These are phyloP conservation scores for Colaptes auratus DNA, from an alignment of 2,113 vertebrate genomes.

Conservation along the genomic window DNA sequence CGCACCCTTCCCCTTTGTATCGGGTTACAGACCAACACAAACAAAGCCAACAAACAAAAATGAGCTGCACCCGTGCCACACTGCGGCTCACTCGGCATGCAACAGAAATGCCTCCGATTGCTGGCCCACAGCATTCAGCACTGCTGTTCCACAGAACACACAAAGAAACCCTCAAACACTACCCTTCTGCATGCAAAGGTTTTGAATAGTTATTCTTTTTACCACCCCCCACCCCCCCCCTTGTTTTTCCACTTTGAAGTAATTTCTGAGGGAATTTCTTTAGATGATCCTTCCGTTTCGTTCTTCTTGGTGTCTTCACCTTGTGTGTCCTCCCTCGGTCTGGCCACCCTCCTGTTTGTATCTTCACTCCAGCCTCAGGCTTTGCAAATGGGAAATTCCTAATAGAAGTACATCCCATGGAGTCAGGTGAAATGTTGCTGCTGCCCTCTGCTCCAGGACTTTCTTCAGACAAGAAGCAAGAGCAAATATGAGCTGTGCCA, in stretches of 20 bases:
- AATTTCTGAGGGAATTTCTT: background rate
- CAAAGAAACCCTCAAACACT: fast-evolving
- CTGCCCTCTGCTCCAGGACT: background rate
- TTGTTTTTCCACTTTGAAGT: background rate
- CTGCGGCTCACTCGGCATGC: background rate
- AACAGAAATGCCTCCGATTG: background rate
- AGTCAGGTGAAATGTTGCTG: background rate
- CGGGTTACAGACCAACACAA: background rate
- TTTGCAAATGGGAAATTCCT: background rate
- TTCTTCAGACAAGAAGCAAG: background rate
- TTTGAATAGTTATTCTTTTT: background rate
- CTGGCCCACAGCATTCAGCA: background rate
- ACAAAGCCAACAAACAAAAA: background rate
- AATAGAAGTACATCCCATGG: background rate
- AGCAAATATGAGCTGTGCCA: background rate
- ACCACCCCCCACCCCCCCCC: background rate
- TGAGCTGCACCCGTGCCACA: background rate
- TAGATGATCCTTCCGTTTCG: background rate
- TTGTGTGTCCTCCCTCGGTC: background rate
- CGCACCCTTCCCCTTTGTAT: background rate
- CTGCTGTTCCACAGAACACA: background rate
- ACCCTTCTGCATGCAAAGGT: background rate
- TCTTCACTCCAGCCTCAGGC: background rate
- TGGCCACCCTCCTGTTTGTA: background rate
- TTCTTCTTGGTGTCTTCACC: background rate